A percentile compares a stretch with the other conserved stretches of the same genome.
Conservation (phyloP, 2,888 invertebrate species). For the Hydrotaea diabolus region DNA sequence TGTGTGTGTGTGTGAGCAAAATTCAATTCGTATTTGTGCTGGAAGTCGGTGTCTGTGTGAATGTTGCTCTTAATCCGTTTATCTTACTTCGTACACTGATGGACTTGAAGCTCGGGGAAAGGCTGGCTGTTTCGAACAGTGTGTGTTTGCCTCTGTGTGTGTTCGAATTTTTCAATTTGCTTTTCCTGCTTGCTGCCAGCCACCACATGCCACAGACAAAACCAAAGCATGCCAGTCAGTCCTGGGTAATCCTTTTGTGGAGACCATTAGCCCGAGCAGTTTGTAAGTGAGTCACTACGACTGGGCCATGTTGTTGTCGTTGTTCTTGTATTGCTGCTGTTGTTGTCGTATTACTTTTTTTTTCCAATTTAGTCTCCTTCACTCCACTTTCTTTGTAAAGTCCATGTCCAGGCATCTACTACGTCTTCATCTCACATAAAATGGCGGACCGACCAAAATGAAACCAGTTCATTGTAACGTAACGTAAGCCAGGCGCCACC, state of each 20-base stretch:
- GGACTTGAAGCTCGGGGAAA: slow-evolving; percentile 75
- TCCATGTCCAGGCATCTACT: slow-evolving; percentile 39
- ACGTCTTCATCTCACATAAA: slow-evolving; percentile 60
- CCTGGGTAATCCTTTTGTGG: slow-evolving; percentile 39
- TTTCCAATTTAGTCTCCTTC: slow-evolving; percentile 45
- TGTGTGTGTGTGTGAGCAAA: slow-evolving; percentile 12
- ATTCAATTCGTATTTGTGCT: slow-evolving; percentile 37
- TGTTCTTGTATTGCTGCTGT: slow-evolving; percentile 3
- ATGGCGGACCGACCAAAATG: slow-evolving; percentile 59
- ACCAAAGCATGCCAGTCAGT: slow-evolving; percentile 42
- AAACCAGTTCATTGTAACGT: slow-evolving; percentile 31
- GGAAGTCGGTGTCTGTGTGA: slow-evolving; percentile 36
- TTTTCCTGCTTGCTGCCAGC: not conserved
- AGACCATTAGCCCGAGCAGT: slow-evolving; percentile 49
- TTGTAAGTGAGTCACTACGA: slow-evolving; percentile 37
- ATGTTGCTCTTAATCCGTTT: slow-evolving; percentile 80
- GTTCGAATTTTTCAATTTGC: slow-evolving; percentile 42
- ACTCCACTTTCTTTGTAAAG: slow-evolving; percentile 41
- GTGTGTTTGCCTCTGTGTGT: slow-evolving; percentile 38
- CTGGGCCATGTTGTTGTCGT: not conserved
- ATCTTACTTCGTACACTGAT: slow-evolving; percentile 81
- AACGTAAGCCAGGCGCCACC: slow-evolving; percentile 21
- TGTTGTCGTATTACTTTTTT: slow-evolving; percentile 1
- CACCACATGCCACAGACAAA: slow-evolving; percentile 35
- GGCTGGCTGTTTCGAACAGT: not conserved